A percentile compares a stretch with the other conserved stretches of the same genome.
Conservation (phyloP, 1,140 invertebrate genomes). For the Dysdera silvatica region DNA sequence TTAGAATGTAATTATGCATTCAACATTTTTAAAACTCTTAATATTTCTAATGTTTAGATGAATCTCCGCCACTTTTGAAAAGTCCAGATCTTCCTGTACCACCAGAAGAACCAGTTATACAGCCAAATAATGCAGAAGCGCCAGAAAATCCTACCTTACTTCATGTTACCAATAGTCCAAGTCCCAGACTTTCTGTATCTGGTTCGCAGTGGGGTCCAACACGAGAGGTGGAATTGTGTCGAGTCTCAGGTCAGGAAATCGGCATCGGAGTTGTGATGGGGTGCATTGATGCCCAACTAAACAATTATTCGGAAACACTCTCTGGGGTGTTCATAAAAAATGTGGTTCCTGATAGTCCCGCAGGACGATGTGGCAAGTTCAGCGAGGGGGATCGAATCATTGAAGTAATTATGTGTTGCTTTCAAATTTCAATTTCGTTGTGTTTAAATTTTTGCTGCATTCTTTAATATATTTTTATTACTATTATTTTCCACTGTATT, state of each 20-base stretch:
- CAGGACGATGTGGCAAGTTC: constrained; percentile 73
- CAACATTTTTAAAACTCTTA: too few species aligned
- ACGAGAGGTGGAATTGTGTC: constrained; percentile 59
- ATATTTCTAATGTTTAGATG: constrained; percentile 22
- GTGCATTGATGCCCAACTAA: constrained; percentile 56
- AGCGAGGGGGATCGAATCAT: constrained; percentile 57
- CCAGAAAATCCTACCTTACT: too few species aligned
- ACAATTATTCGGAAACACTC: constrained; percentile 40
- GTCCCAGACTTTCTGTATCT: background rate
- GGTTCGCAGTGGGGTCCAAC: constrained; percentile 71
- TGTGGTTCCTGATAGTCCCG: constrained; percentile 85
- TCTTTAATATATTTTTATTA: too few species aligned
- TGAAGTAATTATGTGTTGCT: constrained; percentile 39
- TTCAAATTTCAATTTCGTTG: background rate
- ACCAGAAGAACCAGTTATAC: background rate
- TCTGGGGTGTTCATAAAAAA: constrained; percentile 98
- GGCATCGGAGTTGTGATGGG: constrained; percentile 97
- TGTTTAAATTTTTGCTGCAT: background rate
- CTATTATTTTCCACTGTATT: too few species aligned
- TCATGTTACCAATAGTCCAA: too few species aligned
- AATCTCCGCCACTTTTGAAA: constrained; percentile 15
- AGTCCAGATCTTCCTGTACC: constrained; percentile 19
- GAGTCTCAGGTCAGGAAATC: constrained; percentile 64
- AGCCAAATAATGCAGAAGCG: too few species aligned
- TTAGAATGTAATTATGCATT: too few species aligned